These are phyloP conservation scores for Notarius quadriscutis DNA, from an alignment of 2,113 vertebrate genomes.

Conservation along the genomic window DNA sequence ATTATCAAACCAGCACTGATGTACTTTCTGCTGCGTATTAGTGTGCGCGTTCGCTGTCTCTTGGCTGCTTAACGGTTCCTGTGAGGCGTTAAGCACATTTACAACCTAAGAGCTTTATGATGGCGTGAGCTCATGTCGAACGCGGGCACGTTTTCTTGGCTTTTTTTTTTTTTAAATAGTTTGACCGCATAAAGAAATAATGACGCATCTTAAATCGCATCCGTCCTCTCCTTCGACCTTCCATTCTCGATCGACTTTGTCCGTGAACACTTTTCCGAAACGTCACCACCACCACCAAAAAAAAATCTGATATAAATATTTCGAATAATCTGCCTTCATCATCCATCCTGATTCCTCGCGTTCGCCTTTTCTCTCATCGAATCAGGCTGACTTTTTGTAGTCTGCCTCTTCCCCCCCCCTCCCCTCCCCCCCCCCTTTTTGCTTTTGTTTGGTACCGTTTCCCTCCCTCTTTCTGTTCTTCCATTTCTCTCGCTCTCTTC, in stretches of 20 bases:
- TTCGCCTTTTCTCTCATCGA: neutral
- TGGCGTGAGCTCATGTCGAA: conserved; percentile 57
- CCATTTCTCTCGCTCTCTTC: conserved; percentile 53
- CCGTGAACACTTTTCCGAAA: neutral
- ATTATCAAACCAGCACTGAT: neutral
- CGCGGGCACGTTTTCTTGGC: too few relatives aligned
- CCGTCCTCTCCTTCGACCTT: neutral
- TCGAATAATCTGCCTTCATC: conserved; percentile 74
- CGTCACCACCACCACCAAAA: neutral
- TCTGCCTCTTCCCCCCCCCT: conserved; percentile 53
- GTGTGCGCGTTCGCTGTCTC: neutral
- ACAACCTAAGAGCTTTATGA: conserved; percentile 70
- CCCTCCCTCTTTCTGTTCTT: conserved; percentile 50
- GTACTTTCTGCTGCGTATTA: neutral
- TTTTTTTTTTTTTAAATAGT: too few relatives aligned
- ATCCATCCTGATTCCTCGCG: neutral
- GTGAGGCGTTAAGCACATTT: conserved; percentile 75
- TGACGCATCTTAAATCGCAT: neutral
- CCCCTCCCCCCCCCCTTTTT: conserved; percentile 40
- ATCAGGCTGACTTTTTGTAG: conserved; percentile 2
- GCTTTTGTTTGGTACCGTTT: conserved; percentile 41
- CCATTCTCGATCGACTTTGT: conserved; percentile 32
- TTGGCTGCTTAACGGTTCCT: conserved; percentile 59
- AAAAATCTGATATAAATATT: conserved; percentile 74
- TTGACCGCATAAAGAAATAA: neutral